Evolutionary conservation across 2,888 invertebrate genomes (phyloP).

Genomic region (Lordiphosa fenestrarum): DNA sequence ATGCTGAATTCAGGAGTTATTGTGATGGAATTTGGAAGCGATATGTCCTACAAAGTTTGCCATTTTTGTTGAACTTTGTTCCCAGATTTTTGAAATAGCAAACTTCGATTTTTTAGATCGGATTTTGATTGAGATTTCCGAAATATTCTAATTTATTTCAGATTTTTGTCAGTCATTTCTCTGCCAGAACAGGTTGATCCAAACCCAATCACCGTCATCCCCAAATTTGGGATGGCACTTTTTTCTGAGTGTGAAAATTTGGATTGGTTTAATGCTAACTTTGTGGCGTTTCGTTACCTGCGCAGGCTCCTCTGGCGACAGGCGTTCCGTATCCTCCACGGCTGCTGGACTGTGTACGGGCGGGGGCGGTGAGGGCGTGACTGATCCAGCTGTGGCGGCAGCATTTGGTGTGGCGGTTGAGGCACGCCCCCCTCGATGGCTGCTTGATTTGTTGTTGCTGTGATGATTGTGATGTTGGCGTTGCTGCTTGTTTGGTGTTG

Average conservation of each 20-base stretch:
- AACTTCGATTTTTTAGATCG: too few relatives aligned
- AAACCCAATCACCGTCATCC: too few relatives aligned
- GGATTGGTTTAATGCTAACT: slow-evolving; percentile 64
- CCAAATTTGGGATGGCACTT: too few relatives aligned
- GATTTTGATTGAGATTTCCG: too few relatives aligned
- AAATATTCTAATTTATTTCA: too few relatives aligned
- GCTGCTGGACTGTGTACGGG: slow-evolving; percentile 69
- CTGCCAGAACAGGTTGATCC: too few relatives aligned
- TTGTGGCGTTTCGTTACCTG: slow-evolving; percentile 77
- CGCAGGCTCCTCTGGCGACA: slow-evolving; percentile 80
- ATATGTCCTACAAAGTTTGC: neutral
- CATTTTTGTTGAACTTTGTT: too few relatives aligned
- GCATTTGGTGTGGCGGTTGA: slow-evolving; percentile 43
- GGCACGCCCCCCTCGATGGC: slow-evolving; percentile 68
- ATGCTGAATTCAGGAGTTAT: too few relatives aligned
- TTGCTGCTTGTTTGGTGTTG: slow-evolving; percentile 54
- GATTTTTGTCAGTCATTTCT: too few relatives aligned
- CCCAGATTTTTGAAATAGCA: too few relatives aligned
- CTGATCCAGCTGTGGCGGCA: slow-evolving; percentile 33
- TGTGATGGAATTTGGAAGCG: too few relatives aligned
- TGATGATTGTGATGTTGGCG: slow-evolving; percentile 56
- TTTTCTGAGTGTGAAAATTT: neutral
- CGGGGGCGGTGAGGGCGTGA: slow-evolving; percentile 75
- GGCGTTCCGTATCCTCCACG: slow-evolving; percentile 78
- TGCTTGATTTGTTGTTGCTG: slow-evolving; percentile 46